These are phyloP conservation scores for Hippocampus barbouri DNA, from an alignment of 2,113 vertebrate genomes.

Conservation along the genomic window DNA sequence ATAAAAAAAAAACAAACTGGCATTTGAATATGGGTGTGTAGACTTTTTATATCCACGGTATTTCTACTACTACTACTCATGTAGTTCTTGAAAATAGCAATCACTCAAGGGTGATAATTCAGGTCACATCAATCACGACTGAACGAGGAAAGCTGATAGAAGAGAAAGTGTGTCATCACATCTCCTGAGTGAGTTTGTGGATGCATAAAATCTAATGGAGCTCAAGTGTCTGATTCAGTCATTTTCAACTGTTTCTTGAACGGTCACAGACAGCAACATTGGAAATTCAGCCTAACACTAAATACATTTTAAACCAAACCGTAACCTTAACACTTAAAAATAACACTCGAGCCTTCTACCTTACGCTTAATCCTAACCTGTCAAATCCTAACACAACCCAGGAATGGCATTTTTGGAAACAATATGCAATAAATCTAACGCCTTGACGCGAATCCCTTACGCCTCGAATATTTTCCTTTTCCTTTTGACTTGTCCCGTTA, in stretches of 20 bases:
- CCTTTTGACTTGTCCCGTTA: no score
- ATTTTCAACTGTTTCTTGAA: not conserved
- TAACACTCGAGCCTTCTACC: no score
- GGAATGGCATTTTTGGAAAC: no score
- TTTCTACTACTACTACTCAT: not conserved
- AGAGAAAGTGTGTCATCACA: slow-evolving; percentile 52
- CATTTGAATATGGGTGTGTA: no score
- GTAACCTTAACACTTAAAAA: not conserved
- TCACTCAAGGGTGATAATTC: slow-evolving; percentile 32
- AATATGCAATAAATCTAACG: no score
- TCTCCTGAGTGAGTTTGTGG: slow-evolving; percentile 14
- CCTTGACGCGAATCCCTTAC: no score
- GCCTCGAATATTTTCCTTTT: no score
- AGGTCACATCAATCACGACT: slow-evolving; percentile 26
- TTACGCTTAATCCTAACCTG: no score
- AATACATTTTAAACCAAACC: not conserved
- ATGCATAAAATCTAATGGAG: slow-evolving; percentile 23
- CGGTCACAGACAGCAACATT: slow-evolving; percentile 9
- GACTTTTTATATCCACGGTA: not conserved
- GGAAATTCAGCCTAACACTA: not conserved
- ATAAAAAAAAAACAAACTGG: no score
- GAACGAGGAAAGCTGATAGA: slow-evolving; percentile 14
- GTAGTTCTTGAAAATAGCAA: slow-evolving; percentile 1
- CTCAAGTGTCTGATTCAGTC: not conserved
- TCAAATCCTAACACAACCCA: no score